phyloP scores from a whole-genome alignment of 2,888 invertebrate genomes.

The Erebia ligea region DNA sequence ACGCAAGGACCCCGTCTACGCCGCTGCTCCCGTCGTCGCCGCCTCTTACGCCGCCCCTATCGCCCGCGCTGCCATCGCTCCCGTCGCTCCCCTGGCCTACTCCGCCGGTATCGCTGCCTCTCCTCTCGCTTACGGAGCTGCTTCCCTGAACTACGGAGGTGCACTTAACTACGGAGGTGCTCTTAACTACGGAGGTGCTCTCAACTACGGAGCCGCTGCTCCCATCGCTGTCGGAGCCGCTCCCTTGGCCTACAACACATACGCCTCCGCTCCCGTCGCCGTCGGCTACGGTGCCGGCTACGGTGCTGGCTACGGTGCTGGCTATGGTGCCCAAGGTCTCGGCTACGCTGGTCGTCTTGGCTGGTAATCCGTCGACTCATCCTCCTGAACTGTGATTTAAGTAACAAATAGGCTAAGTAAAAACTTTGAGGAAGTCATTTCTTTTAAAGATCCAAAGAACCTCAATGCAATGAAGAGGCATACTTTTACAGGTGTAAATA shows the following conservation, averaged over 20 bases:
- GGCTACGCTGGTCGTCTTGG: constrained; percentile 40
- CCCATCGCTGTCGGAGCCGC: constrained; percentile 42
- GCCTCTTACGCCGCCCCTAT: constrained; percentile 48
- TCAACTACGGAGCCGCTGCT: constrained; percentile 1
- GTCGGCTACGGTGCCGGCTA: constrained; percentile 24
- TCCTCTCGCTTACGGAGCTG: constrained; percentile 8
- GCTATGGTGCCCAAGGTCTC: constrained; percentile 18
- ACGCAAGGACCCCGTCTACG: constrained; percentile 70
- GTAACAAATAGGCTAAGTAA: constrained; percentile 19
- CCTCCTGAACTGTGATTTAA: constrained; percentile 30
- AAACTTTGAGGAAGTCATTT: constrained; percentile 15
- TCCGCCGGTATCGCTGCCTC: constrained; percentile 13
- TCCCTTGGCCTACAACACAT: constrained; percentile 16
- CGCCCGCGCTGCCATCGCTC: neutral
- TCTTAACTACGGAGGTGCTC: constrained; percentile 2
- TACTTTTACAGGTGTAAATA: constrained; percentile 28
- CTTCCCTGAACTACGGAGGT: neutral
- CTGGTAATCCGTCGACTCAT: constrained; percentile 28
- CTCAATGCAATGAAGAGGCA: constrained; percentile 31
- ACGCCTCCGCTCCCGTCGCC: constrained; percentile 41
- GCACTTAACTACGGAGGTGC: neutral
- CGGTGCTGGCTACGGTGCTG: constrained; percentile 6
- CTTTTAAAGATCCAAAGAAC: constrained; percentile 22
- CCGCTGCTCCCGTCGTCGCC: constrained; percentile 50
- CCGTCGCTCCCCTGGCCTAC: constrained; percentile 8